Evolutionary conservation across 2,797 vertebrate genomes (phyloP).

Genomic region (Geotrypetes seraphini): DNA sequence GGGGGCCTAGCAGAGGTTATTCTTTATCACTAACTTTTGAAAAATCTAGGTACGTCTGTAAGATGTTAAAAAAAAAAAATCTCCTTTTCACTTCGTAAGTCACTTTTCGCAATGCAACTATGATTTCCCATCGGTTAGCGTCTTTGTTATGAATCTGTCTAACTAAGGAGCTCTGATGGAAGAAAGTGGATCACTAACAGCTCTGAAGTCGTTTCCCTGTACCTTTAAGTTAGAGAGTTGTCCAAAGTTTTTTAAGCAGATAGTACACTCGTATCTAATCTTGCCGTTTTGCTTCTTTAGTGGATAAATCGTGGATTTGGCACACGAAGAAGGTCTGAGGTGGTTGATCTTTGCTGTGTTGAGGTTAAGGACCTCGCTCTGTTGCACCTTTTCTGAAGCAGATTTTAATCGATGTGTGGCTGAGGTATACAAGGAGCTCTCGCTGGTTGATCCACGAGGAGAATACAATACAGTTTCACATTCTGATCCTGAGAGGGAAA

Average conservation of each 20-base stretch:
- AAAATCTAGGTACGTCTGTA: no score
- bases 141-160: background rate
- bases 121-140: background rate
- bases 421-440: constrained; percentile 43
- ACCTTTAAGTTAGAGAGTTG: constrained; percentile 89
- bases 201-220: background rate
- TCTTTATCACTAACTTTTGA: no score
- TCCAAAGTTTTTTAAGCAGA: constrained; percentile 74
- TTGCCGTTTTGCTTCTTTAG: constrained; percentile 72
- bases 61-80: no score
- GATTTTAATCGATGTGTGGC: constrained; percentile 24
- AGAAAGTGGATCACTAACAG: background rate
- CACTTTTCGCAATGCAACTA: no score
- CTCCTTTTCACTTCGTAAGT: no score
- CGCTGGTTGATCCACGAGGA: constrained; percentile 39
- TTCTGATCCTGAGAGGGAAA: constrained; percentile 2
- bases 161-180: background rate
- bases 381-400: constrained; percentile 11
- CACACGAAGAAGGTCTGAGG: constrained; percentile 30
- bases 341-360: constrained; percentile 31
- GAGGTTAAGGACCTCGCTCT: constrained; percentile 56
- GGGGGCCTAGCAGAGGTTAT: no score
- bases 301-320: constrained; percentile 53
- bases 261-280: constrained; percentile 74
- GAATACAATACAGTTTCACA: constrained; percentile 49